A percentile compares a stretch with the other conserved stretches of the same genome.
These are phyloP conservation scores for Sturnus vulgaris DNA, from an alignment of 2,113 vertebrate genomes.

Conservation along the genomic window DNA sequence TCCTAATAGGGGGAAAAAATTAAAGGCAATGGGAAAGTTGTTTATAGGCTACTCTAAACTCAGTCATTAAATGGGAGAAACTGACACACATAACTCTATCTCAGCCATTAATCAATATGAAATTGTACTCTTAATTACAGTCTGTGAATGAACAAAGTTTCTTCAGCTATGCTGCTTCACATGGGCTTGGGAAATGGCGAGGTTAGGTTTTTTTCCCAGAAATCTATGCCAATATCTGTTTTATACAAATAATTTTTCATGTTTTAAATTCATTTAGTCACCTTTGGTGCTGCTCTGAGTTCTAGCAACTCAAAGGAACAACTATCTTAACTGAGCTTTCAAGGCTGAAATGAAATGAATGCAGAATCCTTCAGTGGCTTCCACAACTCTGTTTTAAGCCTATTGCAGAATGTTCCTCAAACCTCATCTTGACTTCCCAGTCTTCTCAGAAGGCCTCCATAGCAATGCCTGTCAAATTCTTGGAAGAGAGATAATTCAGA, in stretches of 20 bases:
- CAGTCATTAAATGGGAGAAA: not conserved
- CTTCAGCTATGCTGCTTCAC: not conserved
- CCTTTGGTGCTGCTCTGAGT: not conserved
- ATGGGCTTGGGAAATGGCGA: not conserved
- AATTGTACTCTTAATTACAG: not conserved
- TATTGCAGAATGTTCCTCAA: not conserved
- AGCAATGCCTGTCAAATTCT: not conserved
- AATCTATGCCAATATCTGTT: not conserved
- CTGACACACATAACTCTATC: not conserved
- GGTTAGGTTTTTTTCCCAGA: not conserved
- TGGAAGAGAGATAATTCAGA: not conserved
- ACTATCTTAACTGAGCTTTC: not conserved
- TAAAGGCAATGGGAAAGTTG: not conserved
- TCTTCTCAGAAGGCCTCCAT: not conserved
- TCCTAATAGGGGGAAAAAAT: not conserved
- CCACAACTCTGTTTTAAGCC: not conserved
- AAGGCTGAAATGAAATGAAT: not conserved
- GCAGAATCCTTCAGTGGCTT: not conserved
- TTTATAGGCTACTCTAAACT: not conserved
- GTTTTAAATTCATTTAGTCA: not conserved
- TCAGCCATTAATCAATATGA: not conserved
- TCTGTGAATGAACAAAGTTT: not conserved
- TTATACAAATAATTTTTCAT: not conserved
- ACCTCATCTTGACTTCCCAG: not conserved
- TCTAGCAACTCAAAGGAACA: not conserved